These are phyloP conservation scores for Agriotes lineatus DNA, from an alignment of 2,888 invertebrate species.

Conservation along the genomic window DNA sequence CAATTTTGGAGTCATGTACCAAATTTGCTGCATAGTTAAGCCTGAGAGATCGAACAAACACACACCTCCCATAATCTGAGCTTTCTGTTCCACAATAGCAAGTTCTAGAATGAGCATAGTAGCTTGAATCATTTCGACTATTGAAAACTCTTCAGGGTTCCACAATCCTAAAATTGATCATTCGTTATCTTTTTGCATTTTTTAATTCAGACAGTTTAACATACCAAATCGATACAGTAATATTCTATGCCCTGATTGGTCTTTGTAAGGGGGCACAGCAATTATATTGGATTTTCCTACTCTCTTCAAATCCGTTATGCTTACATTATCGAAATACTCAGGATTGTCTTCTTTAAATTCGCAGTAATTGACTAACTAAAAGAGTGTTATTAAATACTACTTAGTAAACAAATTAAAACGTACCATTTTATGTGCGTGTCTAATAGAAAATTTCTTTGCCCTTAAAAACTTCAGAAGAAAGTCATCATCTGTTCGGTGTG, in stretches of 20 bases:
- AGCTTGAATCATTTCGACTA: slow-evolving; percentile 80
- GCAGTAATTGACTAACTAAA: slow-evolving; percentile 81
- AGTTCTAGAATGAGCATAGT: slow-evolving; percentile 79
- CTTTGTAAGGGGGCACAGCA: slow-evolving; percentile 81
- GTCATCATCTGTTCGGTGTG: slow-evolving; percentile 81
- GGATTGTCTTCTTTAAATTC: slow-evolving; percentile 81
- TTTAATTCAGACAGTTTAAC: too few relatives aligned
- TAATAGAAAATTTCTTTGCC: slow-evolving; percentile 78
- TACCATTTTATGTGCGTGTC: slow-evolving; percentile 82
- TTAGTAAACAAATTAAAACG: slow-evolving; percentile 52
- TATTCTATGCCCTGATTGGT: slow-evolving; percentile 79
- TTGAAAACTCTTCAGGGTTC: slow-evolving; percentile 75
- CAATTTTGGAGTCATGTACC: slow-evolving; percentile 79
- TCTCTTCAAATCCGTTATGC: slow-evolving; percentile 47
- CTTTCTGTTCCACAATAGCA: slow-evolving; percentile 79
- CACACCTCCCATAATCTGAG: slow-evolving; percentile 82
- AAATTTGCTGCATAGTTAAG: slow-evolving; percentile 77
- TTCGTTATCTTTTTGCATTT: too few relatives aligned
- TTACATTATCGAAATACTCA: slow-evolving; percentile 75
- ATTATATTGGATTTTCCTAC: slow-evolving; percentile 77
- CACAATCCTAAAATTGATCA: slow-evolving; percentile 73
- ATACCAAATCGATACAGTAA: too few relatives aligned
- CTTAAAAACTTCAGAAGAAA: slow-evolving; percentile 81
- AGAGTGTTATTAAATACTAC: slow-evolving; percentile 41
- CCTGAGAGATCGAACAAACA: slow-evolving; percentile 82